Conservation (phyloP, 2,888 invertebrate species). For the Aleiodes alternator region DNA sequence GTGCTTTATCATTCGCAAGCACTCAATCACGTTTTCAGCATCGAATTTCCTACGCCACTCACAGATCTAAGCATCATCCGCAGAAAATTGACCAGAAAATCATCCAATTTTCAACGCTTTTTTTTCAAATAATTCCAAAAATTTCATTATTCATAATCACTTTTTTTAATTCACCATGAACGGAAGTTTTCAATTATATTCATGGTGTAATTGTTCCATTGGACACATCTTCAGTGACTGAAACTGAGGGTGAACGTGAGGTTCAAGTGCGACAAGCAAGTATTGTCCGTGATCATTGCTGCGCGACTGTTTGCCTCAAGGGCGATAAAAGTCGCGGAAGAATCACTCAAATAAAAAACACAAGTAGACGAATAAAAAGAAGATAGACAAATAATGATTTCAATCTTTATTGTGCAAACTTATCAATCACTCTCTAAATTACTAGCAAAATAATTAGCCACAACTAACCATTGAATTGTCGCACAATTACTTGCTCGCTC, state of each 20-base stretch:
- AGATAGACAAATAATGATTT: too few relatives aligned
- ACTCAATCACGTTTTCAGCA: too few relatives aligned
- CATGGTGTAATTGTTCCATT: neutral
- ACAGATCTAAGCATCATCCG: too few relatives aligned
- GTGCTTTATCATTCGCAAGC: too few relatives aligned
- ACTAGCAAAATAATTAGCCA: neutral
- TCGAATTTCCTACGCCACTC: too few relatives aligned
- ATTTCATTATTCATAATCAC: too few relatives aligned
- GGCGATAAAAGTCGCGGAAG: neutral
- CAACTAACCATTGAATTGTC: neutral
- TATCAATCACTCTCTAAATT: neutral
- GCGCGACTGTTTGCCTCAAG: constrained; percentile 10
- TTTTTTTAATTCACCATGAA: neutral
- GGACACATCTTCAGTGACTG: neutral
- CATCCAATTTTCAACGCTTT: too few relatives aligned
- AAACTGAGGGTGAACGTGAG: neutral
- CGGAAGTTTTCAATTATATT: constrained; percentile 2
- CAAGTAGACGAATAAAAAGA: too few relatives aligned
- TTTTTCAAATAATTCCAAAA: too few relatives aligned
- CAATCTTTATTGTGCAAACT: too few relatives aligned
- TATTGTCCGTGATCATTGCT: constrained; percentile 22
- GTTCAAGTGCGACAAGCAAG: neutral
- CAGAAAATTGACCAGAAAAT: too few relatives aligned
- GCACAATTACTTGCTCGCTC: neutral
- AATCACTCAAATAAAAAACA: neutral